phyloP scores from a whole-genome alignment of 2,113 vertebrate genomes.

The Actenoides hombroni region DNA sequence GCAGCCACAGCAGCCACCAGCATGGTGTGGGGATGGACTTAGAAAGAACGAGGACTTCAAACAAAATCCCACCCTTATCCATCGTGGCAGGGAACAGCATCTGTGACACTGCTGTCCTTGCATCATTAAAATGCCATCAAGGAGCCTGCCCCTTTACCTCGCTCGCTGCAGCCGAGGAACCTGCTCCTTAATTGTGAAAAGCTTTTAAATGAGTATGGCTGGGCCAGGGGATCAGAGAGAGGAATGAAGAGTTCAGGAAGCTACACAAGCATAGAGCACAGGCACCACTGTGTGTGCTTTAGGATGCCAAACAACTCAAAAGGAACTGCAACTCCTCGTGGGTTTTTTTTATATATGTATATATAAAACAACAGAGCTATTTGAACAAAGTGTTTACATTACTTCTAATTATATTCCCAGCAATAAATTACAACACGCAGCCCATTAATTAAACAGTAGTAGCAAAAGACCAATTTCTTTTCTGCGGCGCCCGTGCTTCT shows the following conservation, averaged over 20 bases:
- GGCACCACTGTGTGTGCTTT: neutral
- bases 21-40: accelerated
- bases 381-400: neutral
- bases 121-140: neutral
- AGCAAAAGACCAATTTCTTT: neutral
- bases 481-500: accelerated
- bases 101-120: accelerated
- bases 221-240: neutral
- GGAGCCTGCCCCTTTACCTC: neutral
- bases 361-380: neutral
- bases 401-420: neutral
- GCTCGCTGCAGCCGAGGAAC: accelerated
- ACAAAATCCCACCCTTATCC: accelerated
- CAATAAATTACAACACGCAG: neutral
- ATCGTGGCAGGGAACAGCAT: neutral
- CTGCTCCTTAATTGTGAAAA: neutral
- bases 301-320: neutral
- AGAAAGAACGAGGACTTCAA: neutral
- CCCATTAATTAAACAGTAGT: slow-evolving; percentile 13
- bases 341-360: neutral
- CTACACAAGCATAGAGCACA: accelerated
- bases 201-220: neutral
- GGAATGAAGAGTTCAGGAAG: neutral
- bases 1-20: neutral
- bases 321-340: neutral